phyloP scores from a whole-genome alignment of 92 coral and sea anemone genomes.

The Palythoa heliodiscus region DNA sequence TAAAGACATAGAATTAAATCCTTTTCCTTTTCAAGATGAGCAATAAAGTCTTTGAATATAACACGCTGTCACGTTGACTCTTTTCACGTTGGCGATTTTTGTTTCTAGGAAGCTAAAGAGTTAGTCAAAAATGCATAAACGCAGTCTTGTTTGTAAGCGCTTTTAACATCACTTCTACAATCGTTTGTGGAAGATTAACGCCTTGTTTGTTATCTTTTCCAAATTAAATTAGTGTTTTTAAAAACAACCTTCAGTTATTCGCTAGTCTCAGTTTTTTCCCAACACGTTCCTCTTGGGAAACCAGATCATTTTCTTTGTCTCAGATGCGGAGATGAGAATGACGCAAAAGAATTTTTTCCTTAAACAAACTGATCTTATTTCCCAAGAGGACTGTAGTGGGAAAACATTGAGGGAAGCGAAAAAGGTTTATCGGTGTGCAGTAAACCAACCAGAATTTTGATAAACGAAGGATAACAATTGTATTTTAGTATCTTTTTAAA shows the following conservation, averaged over 20 bases:
- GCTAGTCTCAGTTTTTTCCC: too few relatives aligned
- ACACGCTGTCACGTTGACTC: neutral
- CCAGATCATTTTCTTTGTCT: too few relatives aligned
- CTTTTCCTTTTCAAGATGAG: neutral
- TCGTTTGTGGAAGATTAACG: neutral
- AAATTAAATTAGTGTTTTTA: neutral
- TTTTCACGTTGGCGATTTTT: neutral
- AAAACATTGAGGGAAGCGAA: too few relatives aligned
- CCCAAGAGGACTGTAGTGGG: too few relatives aligned
- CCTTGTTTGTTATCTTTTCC: neutral
- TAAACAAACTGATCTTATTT: too few relatives aligned
- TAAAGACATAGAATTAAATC: too few relatives aligned
- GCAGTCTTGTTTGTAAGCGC: neutral
- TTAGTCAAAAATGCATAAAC: neutral
- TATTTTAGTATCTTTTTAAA: neutral
- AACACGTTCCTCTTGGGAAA: too few relatives aligned
- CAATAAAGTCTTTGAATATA: neutral
- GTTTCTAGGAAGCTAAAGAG: constrained; percentile 4
- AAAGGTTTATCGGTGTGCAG: neutral
- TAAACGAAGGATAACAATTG: constrained; percentile 2
- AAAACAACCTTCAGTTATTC: neutral
- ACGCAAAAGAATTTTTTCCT: too few relatives aligned
- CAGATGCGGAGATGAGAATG: too few relatives aligned
- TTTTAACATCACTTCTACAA: neutral
- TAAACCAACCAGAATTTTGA: neutral